Evolutionary conservation across 2,888 invertebrate species (phyloP).

Genomic region (Herminia tarsipennalis): DNA sequence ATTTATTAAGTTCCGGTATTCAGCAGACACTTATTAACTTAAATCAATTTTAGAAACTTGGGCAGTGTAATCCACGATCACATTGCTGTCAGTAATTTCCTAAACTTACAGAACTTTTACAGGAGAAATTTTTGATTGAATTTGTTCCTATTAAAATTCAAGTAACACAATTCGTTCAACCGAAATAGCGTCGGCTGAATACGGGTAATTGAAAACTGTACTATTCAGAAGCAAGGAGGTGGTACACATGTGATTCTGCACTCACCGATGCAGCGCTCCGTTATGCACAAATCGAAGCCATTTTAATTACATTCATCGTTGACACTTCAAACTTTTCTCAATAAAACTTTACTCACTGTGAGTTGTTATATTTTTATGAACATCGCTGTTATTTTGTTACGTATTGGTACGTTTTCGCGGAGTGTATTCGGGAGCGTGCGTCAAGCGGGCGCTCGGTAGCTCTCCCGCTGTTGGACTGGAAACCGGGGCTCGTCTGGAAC

Average conservation of each 20-base stretch:
- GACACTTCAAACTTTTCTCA: conserved; percentile 24
- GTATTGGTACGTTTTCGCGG: conserved; percentile 30
- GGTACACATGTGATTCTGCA: conserved; percentile 45
- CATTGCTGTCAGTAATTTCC: conserved; percentile 13
- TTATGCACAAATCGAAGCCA: conserved; percentile 44
- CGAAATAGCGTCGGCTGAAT: conserved; percentile 13
- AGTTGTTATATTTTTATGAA: conserved; percentile 11
- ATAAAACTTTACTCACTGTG: conserved; percentile 15
- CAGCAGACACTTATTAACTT: background rate
- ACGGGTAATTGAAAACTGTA: conserved; percentile 29
- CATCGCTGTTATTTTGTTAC: conserved; percentile 17
- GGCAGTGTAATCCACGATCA: background rate
- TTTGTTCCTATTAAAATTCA: conserved; percentile 11
- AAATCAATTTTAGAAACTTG: background rate
- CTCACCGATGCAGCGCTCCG: conserved; percentile 53
- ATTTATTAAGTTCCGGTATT: background rate
- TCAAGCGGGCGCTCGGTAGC: conserved; percentile 54
- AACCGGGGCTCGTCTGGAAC: conserved; percentile 48
- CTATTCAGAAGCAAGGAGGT: conserved; percentile 20
- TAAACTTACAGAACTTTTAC: conserved; percentile 17
- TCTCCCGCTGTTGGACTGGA: conserved; percentile 62
- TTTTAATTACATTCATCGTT: conserved; percentile 22
- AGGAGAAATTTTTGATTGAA: conserved; percentile 19
- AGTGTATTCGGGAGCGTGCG: conserved; percentile 23
- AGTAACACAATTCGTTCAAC: conserved; percentile 3